Conservation (phyloP, 2,888 invertebrate species). For the Anthophora plumipes region DNA sequence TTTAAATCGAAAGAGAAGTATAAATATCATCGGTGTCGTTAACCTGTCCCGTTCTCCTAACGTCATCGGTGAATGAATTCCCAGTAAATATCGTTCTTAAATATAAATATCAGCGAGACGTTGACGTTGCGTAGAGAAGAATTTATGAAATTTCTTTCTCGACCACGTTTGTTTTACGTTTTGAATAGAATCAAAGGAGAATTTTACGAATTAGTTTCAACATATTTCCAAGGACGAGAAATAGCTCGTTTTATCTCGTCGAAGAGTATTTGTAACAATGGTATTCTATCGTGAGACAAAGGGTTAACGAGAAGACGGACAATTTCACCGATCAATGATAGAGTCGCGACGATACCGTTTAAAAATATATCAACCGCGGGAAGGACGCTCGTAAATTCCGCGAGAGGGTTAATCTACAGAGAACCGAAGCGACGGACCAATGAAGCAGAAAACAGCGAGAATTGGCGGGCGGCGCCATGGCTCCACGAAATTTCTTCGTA, state of each 20-base stretch:
- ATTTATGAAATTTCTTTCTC: background rate
- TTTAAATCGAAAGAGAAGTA: conserved; percentile 6
- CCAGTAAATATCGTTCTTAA: background rate
- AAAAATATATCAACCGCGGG: conserved; percentile 60
- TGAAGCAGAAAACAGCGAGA: conserved; percentile 65
- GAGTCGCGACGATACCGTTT: conserved; percentile 46
- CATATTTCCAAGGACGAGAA: background rate
- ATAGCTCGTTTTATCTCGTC: no score
- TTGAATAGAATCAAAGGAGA: no score
- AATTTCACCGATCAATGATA: conserved; percentile 24
- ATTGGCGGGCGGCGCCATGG: conserved; percentile 66
- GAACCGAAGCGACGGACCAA: conserved; percentile 66
- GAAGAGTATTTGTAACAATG: background rate
- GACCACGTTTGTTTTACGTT: background rate
- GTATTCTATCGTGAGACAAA: background rate
- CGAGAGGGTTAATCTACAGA: conserved; percentile 64
- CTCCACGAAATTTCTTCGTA: conserved; percentile 27
- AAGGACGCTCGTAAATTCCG: conserved; percentile 65
- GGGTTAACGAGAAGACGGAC: conserved; percentile 4
- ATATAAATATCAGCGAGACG: background rate
- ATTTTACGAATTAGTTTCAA: background rate
- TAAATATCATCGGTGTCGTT: background rate
- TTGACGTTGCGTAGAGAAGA: background rate
- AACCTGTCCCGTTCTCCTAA: background rate
- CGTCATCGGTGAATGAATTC: no score